Percentiles rank a stretch among this genome's conserved stretches.
Evolutionary conservation across 2,888 invertebrate species (phyloP).

Genomic region (Synanthedon myopaeformis): DNA sequence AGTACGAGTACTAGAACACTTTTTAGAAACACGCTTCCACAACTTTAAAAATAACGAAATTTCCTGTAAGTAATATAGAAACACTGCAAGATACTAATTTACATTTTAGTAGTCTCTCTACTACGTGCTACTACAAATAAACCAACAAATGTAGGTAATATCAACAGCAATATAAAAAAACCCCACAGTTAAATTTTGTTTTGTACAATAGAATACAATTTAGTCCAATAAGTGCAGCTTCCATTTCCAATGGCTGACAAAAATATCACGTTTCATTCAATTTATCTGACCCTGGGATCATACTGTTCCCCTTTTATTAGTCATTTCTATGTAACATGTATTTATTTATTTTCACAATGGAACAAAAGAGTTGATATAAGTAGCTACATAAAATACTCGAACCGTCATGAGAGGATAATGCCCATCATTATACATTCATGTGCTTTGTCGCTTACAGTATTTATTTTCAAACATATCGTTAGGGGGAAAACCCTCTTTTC

Average conservation of each 20-base stretch:
- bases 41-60: too few species aligned
- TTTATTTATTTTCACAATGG: slow-evolving; percentile 53
- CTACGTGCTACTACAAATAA: too few species aligned
- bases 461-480: slow-evolving; percentile 62
- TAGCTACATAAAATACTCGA: slow-evolving; percentile 63
- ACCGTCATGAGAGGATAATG: slow-evolving; percentile 61
- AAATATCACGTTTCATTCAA: slow-evolving; percentile 60
- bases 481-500: slow-evolving; percentile 62
- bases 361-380: slow-evolving; percentile 58
- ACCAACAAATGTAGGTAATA: too few species aligned
- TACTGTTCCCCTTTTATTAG: slow-evolving; percentile 41
- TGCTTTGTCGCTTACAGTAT: slow-evolving; percentile 68
- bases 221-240: slow-evolving; percentile 42
- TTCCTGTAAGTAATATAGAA: too few species aligned
- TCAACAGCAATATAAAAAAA: too few species aligned
- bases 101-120: too few species aligned
- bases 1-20: too few species aligned
- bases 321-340: slow-evolving; percentile 39
- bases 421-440: slow-evolving; percentile 69
- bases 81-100: too few species aligned
- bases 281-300: slow-evolving; percentile 51
- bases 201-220: slow-evolving; percentile 11
- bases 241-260: slow-evolving; percentile 28
- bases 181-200: too few species aligned
- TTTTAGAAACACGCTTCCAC: too few species aligned